Base-by-base conservation (phyloP, 2,888 invertebrate species). In the Ochropleura leucogaster region DNA sequence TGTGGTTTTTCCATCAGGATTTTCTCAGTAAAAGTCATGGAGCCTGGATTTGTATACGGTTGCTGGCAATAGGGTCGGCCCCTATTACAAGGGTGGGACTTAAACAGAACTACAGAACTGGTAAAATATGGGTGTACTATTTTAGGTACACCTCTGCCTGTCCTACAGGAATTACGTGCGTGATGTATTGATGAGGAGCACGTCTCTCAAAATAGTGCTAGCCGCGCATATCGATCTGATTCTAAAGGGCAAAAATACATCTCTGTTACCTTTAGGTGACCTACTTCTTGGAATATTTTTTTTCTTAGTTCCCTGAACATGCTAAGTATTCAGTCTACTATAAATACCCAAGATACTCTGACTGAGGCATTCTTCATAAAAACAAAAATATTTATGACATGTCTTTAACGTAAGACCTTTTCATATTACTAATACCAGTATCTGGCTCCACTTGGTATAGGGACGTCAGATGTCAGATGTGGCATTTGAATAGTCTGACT, bases 141-240 rank as follows among this genome's bases (percentile, higher is more conserved):
- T 30, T 30, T 30, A 30, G 30, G 30, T 30, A 30, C 30, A 30
- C 30, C 30, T 30, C 30, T 30, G 30, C 30, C 30, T 30, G 30
- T 30, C 30, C 30, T 30, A 2, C 30, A 30, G 30, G 30, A 3
- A 30, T 30, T 30, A 30, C 30, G 30, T 30, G 30, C 30, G 30
- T 30, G 30, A 30, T 30, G 30, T 49, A 79, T 72, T 73, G 40
- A 79, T 49, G 53, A 72, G 42, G 18, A 82, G 44, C 53, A 46
- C 57, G 18, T 49, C 49, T 46, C 46, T 66, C 12, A 16, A 53
- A 30, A 30, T 20, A 30, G 18, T 51, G 16, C n/a, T 20, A 44
- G 18, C 40, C 63, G 72, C 64, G 49, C 20, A 20, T 57, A 67
- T 66, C 55, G 82, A 76, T 75, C 40, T 20, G 20, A 16, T 20